Base-by-base conservation (phyloP, 37 sponge, comb jelly and placozoan genomes). In the Dysidea cf. avara region DNA sequence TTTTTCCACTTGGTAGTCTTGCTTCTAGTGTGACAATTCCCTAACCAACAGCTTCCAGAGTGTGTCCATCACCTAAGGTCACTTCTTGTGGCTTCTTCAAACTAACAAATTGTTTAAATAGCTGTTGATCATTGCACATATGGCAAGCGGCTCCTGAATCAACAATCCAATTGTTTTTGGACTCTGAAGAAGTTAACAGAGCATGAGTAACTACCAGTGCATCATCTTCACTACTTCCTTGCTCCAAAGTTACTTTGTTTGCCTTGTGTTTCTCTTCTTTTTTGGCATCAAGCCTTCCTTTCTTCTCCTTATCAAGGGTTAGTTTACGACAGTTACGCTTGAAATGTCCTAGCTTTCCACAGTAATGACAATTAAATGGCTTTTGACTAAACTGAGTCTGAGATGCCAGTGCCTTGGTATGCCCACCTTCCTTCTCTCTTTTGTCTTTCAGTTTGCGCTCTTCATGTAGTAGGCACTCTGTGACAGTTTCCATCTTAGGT, bases 61-160 rank as follows among this genome's bases (percentile, higher is more conserved):
- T n/a, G 56, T 67, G 68, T 39, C 68, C 78, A 66, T 77, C 78
- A 55, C 78, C 78, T 6, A 77, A 49, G 3, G 78, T 77, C 57
- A 77, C 78, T 49, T 66, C 68, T 67, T 57, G 73, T 12, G 73
- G 58, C 11, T 28, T 50, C 13, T 51, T 34, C 55, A 69, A 21
- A 37, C 34, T 52, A 12, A 28, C 11, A 29, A 52, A 21, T 52
- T 17, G 3, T 2, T 2, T 33, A 28, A 37, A 4, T 9, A 52
- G 5, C 28, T 22, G 51, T 34, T 6, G 59, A 5, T 12, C 5
- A 12, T 12, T 12, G 9, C 46, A 43, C 5, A 12, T 43, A 12
- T 43, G 5, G 5, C 7, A 12, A 43, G 46, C 9, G 5, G 46
- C 46, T 12, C 46, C 46, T 43, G 46, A 43, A 9, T 43, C 46